A percentile compares a stretch with the other conserved stretches of the same genome.
Conservation (phyloP, 2,888 invertebrate genomes). For the Trachelus tabidus region DNA sequence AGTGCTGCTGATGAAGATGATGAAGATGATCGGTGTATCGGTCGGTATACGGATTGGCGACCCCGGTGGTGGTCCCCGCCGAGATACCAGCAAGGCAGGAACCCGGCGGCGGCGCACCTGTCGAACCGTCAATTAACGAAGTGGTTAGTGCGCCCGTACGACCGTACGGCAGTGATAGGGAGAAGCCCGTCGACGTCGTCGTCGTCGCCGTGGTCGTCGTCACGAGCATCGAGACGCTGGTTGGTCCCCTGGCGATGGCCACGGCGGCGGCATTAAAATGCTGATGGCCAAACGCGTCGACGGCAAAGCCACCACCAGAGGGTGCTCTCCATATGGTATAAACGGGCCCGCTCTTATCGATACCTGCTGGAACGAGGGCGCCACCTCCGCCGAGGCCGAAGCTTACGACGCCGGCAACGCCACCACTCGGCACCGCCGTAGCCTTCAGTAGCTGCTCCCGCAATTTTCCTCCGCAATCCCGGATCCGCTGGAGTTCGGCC, state of each 20-base stretch:
- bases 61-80: constrained; percentile 56
- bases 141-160: constrained; percentile 51
- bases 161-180: constrained; percentile 39
- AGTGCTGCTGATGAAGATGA: constrained; percentile 19
- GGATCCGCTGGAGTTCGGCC: constrained; percentile 76
- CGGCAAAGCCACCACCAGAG: no score
- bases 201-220: constrained; percentile 11
- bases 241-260: constrained; percentile 51
- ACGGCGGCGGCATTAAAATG: constrained; percentile 13
- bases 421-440: constrained; percentile 50
- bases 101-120: constrained; percentile 41
- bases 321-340: no score
- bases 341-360: no score
- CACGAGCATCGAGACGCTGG: constrained; percentile 18
- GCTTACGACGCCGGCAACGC: constrained; percentile 7
- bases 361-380: no score
- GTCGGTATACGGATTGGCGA: constrained; percentile 60
- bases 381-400: no score
- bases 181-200: constrained; percentile 42
- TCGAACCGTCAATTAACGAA: constrained; percentile 57
- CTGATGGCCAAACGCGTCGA: no score
- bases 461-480: constrained; percentile 64
- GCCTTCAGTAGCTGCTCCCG: constrained; percentile 59
- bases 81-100: constrained; percentile 57
- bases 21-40: constrained; percentile 45